Percentiles rank a stretch among this genome's conserved stretches.
These are phyloP conservation scores for Molossus molossus DNA, from an alignment of 2,797 vertebrate species.

Conservation along the genomic window DNA sequence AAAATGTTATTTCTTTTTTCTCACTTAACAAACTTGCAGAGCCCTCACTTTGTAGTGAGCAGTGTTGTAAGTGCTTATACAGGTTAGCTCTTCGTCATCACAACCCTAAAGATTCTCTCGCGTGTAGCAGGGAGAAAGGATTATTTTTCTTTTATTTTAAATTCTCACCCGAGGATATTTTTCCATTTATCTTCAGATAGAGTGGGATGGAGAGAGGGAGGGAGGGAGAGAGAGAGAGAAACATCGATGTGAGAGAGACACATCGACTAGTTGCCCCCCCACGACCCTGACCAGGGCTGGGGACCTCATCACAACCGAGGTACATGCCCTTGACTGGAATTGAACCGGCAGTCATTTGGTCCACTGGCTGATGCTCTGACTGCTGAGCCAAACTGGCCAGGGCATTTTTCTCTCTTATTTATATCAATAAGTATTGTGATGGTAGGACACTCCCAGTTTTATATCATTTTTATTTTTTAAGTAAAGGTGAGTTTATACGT, in stretches of 20 bases:
- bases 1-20: neutral
- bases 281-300: no score
- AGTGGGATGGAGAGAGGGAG: no score
- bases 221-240: no score
- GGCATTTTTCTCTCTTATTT: neutral
- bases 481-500: neutral
- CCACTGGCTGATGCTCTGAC: no score
- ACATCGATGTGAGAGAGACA: no score
- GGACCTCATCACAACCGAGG: no score
- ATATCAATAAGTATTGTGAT: neutral
- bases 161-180: no score
- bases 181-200: no score
- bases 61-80: neutral
- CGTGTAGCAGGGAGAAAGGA: neutral
- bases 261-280: no score
- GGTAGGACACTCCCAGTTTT: conserved; percentile 28
- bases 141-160: neutral
- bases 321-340: no score
- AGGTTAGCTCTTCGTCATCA: conserved; percentile 18
- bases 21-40: neutral
- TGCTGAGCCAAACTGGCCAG: no score
- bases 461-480: conserved; percentile 48
- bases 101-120: neutral
- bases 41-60: neutral
- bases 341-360: no score